A percentile compares a stretch with the other conserved stretches of the same genome.
Conservation (phyloP, 2,888 invertebrate genomes). For the Tethea ocularis region DNA sequence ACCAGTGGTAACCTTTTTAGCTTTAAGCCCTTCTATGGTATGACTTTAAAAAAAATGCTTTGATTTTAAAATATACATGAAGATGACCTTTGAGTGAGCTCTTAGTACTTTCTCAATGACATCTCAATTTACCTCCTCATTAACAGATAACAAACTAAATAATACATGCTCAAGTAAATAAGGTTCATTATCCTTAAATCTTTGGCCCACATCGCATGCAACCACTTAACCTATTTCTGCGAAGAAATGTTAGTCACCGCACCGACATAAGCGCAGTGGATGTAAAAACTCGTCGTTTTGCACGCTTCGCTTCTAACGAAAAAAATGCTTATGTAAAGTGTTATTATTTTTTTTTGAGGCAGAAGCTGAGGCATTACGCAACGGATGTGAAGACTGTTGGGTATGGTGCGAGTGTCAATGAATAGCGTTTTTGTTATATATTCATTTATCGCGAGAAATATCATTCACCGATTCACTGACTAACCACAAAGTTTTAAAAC, state of each 20-base stretch:
- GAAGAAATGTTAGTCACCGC: constrained; percentile 43
- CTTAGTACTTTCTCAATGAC: too few species aligned
- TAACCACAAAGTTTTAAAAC: too few species aligned
- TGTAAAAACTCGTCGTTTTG: constrained; percentile 55
- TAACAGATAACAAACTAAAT: neutral
- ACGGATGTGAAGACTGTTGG: constrained; percentile 37
- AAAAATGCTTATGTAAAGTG: constrained; percentile 81
- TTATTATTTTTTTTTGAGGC: constrained; percentile 74
- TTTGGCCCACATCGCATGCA: constrained; percentile 29
- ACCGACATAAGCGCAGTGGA: constrained; percentile 56
- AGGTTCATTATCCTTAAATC: neutral
- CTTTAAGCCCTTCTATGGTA: too few species aligned
- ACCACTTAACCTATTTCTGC: constrained; percentile 53
- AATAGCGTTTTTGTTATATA: constrained; percentile 1
- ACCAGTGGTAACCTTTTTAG: neutral
- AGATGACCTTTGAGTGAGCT: too few species aligned
- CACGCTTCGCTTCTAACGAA: constrained; percentile 52
- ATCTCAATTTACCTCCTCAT: neutral
- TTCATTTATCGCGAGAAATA: neutral
- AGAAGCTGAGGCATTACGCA: constrained; percentile 44
- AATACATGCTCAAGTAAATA: neutral
- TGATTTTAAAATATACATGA: too few species aligned
- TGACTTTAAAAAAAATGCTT: too few species aligned
- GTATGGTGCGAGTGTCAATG: constrained; percentile 44
- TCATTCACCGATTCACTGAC: too few species aligned